Evolutionary conservation across 2,888 invertebrate genomes (phyloP).

Genomic region (Caradrina kadenii): DNA sequence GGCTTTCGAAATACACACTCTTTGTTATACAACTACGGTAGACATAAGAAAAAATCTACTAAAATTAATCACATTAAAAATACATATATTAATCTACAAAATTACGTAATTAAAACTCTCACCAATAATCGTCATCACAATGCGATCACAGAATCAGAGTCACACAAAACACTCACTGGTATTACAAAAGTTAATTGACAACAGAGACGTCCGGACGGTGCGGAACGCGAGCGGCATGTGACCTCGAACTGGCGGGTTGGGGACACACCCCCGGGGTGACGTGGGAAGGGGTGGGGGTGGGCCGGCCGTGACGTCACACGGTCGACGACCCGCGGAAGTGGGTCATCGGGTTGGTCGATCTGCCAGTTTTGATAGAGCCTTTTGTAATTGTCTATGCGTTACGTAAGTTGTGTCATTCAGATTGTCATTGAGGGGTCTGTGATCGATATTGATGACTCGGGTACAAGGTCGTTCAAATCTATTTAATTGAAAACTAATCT

Average conservation of each 20-base stretch:
- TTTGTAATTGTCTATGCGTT: slow-evolving; percentile 68
- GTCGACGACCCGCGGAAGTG: slow-evolving; percentile 86
- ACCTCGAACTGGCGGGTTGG: slow-evolving; percentile 81
- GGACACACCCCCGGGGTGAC: slow-evolving; percentile 84
- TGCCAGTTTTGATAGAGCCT: slow-evolving; percentile 73
- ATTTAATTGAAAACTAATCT: slow-evolving; percentile 1
- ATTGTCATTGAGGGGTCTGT: slow-evolving; percentile 32
- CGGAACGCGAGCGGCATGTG: slow-evolving; percentile 80
- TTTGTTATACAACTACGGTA: slow-evolving; percentile 17
- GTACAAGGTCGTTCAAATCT: slow-evolving; percentile 33
- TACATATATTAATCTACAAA: neutral
- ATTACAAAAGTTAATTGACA: slow-evolving; percentile 58
- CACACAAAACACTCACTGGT: slow-evolving; percentile 63
- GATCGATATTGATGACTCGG: slow-evolving; percentile 36
- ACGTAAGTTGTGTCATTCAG: slow-evolving; percentile 65
- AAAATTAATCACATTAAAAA: neutral
- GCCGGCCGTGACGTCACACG: slow-evolving; percentile 86
- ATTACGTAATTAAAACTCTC: slow-evolving; percentile 59
- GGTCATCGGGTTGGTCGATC: slow-evolving; percentile 86
- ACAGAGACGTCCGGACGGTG: slow-evolving; percentile 75
- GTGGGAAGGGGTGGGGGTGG: slow-evolving; percentile 71
- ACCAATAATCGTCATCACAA: slow-evolving; percentile 85
- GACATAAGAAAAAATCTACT: neutral
- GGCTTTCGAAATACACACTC: slow-evolving; percentile 26
- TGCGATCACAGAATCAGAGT: slow-evolving; percentile 55